Percentiles rank a stretch among this genome's conserved stretches.
These are phyloP conservation scores for Erythrocercus mccallii DNA, from an alignment of 2,113 vertebrate species.

Conservation along the genomic window DNA sequence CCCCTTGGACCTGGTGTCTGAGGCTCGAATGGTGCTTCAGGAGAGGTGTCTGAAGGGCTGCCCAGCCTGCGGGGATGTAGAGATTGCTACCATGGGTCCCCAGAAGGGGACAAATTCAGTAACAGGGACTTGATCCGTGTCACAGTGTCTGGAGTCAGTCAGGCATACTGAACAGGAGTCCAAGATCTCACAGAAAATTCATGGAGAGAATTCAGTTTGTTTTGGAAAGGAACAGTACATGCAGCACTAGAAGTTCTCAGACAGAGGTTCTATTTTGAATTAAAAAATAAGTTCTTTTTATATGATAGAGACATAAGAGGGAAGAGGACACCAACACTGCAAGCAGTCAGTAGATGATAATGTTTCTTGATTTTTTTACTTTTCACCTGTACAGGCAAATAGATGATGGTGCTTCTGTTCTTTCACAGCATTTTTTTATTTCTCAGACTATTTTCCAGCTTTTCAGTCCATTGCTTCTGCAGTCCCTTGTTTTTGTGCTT, in stretches of 20 bases:
- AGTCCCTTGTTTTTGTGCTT: not conserved
- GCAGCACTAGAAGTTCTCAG: not conserved
- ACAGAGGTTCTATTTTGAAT: not conserved
- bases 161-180: not conserved
- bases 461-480: not conserved
- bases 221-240: not conserved
- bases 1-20: not conserved
- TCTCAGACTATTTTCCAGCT: not conserved
- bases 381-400: not conserved
- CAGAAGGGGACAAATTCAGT: not conserved
- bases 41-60: not conserved
- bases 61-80: not conserved
- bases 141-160: not conserved
- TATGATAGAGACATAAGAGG: not conserved
- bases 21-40: not conserved
- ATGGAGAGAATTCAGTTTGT: not conserved
- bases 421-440: not conserved
- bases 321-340: not conserved
- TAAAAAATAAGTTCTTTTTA: not conserved
- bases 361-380: not conserved
- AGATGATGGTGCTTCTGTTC: not conserved
- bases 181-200: not conserved
- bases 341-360: not conserved
- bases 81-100: fast-evolving
- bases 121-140: not conserved